phyloP scores from a whole-genome alignment of 2,888 invertebrate species.

The Phytoseiulus persimilis region DNA sequence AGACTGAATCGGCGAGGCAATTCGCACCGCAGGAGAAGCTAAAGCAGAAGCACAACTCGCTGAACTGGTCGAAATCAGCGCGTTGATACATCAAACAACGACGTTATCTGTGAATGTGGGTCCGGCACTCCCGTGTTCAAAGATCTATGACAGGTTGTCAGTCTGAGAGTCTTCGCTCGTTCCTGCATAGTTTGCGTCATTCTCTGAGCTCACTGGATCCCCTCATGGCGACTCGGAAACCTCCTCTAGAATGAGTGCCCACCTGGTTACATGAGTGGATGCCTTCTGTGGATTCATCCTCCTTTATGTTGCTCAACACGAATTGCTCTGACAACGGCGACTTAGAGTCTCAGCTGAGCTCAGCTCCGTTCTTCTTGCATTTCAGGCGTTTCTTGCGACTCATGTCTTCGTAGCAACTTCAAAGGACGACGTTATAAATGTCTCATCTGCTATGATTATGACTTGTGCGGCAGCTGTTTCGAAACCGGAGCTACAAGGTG shows the following conservation, averaged over 20 bases:
- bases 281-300: too few species aligned
- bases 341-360: background rate
- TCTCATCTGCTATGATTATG: constrained; percentile 97
- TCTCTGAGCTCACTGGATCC: background rate
- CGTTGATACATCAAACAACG: background rate
- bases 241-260: too few species aligned
- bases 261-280: too few species aligned
- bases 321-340: too few species aligned
- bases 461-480: constrained; percentile 91
- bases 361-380: constrained; percentile 44
- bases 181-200: background rate
- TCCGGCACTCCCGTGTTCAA: background rate
- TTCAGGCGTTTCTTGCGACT: constrained; percentile 98
- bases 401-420: constrained; percentile 95
- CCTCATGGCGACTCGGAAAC: background rate
- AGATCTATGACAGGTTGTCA: background rate
- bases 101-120: background rate
- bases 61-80: background rate
- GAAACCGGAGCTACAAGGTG: constrained; percentile 69
- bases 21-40: background rate
- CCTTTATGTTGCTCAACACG: too few species aligned
- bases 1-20: background rate
- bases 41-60: background rate
- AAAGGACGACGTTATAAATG: constrained; percentile 96
- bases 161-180: background rate